A percentile compares a stretch with the other conserved stretches of the same genome.
Conservation (phyloP, 2,888 invertebrate species). For the Pachydiplax longipennis region DNA sequence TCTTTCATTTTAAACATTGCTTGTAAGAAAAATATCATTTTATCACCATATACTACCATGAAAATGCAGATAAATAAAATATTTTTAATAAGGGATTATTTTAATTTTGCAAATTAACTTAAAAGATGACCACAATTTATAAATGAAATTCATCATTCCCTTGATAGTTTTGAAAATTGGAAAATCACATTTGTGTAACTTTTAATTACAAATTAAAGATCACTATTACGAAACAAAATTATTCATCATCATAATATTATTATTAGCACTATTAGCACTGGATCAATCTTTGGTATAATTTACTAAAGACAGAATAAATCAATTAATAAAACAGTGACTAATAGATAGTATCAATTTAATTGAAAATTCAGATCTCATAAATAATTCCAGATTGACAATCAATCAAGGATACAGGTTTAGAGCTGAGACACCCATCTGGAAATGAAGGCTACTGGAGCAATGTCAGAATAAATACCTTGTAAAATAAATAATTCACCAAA, state of each 20-base stretch:
- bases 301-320: neutral
- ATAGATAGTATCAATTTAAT: neutral
- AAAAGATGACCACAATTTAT: neutral
- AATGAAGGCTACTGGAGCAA: neutral
- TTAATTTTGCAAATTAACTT: slow-evolving; percentile 31
- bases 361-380: neutral
- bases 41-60: neutral
- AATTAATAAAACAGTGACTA: neutral
- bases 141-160: slow-evolving; percentile 11
- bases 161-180: neutral
- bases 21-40: neutral
- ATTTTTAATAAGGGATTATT: neutral
- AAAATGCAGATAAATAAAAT: neutral
- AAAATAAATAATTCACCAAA: slow-evolving; percentile 43
- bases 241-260: neutral
- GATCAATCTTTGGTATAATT: neutral
- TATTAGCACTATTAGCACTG: neutral
- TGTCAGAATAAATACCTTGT: slow-evolving; percentile 24
- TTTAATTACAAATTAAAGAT: no score
- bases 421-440: neutral
- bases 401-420: neutral
- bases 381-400: neutral
- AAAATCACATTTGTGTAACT: neutral
- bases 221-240: no score
- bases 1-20: neutral